Percentiles rank a stretch among this genome's conserved stretches.
Conservation (phyloP, 2,113 vertebrate genomes). For the Oncorhynchus mykiss region DNA sequence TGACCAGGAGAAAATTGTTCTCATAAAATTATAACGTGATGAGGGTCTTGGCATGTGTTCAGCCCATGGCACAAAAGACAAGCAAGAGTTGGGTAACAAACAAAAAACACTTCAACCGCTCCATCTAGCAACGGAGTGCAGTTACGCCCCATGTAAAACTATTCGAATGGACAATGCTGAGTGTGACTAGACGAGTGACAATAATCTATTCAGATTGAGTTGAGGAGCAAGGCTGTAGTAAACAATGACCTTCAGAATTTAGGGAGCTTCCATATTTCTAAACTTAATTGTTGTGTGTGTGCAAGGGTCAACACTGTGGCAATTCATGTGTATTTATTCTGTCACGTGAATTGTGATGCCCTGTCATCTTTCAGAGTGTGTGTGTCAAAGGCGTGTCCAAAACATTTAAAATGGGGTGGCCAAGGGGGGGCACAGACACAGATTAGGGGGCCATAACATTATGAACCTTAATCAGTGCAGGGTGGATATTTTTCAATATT, state of each 20-base stretch:
- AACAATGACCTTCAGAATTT: constrained; percentile 8
- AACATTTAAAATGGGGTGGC: no score
- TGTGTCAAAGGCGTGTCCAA: no score
- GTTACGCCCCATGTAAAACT: not conserved
- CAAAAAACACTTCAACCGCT: not conserved
- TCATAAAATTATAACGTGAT: constrained; percentile 15
- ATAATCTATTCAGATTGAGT: not conserved
- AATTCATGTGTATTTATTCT: no score
- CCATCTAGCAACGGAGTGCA: not conserved
- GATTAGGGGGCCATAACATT: no score
- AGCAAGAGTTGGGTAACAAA: not conserved
- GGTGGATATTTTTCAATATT: no score
- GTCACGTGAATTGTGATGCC: no score
- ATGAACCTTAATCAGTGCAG: no score
- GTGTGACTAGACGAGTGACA: not conserved
- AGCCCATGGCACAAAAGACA: not conserved
- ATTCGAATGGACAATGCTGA: not conserved
- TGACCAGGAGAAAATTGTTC: not conserved
- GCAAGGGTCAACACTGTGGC: no score
- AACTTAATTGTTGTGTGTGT: not conserved
- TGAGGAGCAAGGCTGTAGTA: not conserved
- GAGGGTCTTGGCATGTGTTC: not conserved
- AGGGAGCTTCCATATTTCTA: not conserved
- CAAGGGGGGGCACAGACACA: no score
- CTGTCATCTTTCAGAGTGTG: no score